Conservation (phyloP, 2,113 vertebrate genomes). For the Taurulus bubalis region DNA sequence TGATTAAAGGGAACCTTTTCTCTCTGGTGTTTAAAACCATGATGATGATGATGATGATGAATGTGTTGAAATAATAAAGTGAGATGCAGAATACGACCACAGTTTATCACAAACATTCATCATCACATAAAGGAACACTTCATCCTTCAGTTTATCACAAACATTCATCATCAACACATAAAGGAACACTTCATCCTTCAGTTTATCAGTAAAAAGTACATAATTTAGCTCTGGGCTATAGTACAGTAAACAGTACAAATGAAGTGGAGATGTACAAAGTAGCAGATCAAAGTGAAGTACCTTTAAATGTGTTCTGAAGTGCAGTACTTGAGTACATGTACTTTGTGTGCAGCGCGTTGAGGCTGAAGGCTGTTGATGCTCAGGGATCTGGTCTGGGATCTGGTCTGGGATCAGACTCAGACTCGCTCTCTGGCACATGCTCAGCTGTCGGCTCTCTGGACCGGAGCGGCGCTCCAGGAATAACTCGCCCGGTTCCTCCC, state of each 20-base stretch:
- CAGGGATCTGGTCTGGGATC: slow-evolving; percentile 53
- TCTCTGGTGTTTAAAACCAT: background rate
- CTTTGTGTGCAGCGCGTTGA: background rate
- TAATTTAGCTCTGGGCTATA: no score
- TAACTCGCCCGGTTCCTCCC: slow-evolving; percentile 69
- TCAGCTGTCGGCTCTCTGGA: slow-evolving; percentile 72
- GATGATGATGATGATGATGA: background rate
- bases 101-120: slow-evolving; percentile 17
- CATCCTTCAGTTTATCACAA: no score
- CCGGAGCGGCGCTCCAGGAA: slow-evolving; percentile 62
- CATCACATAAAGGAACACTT: no score
- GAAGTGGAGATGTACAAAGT: no score
- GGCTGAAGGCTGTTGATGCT: slow-evolving; percentile 55
- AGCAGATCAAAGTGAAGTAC: no score
- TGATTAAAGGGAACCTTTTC: background rate
- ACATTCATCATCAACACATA: no score
- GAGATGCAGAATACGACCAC: background rate
- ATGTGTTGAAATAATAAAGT: background rate
- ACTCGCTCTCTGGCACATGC: slow-evolving; percentile 69
- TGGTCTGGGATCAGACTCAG: slow-evolving; percentile 20
- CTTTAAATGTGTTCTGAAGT: background rate
- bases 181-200: no score
- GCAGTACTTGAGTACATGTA: background rate
- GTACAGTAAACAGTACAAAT: no score
- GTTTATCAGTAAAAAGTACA: no score